Percentiles rank a stretch among this genome's conserved stretches.
These are phyloP conservation scores for Oreamnos americanus DNA, from an alignment of 2,113 vertebrate genomes.

Conservation along the genomic window DNA sequence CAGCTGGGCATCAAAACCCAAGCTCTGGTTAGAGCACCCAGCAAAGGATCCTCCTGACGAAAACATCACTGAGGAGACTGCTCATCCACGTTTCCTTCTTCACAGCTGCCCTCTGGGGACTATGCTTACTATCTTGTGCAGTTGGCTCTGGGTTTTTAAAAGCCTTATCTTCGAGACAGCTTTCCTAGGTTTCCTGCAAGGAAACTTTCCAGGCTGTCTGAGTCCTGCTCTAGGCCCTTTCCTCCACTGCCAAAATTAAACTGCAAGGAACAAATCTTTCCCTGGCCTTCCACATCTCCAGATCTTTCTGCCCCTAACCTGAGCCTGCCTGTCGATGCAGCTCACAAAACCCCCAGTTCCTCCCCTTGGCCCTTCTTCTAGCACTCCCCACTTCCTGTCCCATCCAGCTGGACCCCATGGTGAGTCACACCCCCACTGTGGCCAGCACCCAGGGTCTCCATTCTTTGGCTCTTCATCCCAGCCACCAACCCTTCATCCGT, in stretches of 20 bases:
- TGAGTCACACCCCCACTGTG: fast-evolving
- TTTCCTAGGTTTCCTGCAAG: neutral
- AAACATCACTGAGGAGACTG: neutral
- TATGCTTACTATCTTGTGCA: neutral
- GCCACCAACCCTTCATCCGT: fast-evolving
- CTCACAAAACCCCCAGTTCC: neutral
- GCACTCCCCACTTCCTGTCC: neutral
- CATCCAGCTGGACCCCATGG: neutral
- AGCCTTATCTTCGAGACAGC: neutral
- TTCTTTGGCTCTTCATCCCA: neutral
- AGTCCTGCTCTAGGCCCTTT: neutral
- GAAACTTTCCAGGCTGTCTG: neutral
- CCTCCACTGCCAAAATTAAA: neutral
- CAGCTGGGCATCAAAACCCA: neutral
- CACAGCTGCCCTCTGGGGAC: neutral
- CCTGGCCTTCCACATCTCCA: neutral
- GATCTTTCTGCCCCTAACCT: too few relatives aligned
- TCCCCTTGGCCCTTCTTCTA: neutral
- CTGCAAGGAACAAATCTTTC: neutral
- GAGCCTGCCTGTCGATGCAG: neutral
- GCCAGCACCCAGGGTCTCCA: too few relatives aligned
- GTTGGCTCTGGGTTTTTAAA: neutral
- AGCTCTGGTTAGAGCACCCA: neutral
- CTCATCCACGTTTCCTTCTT: neutral
- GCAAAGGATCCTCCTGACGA: neutral